phyloP scores from a whole-genome alignment of 2,888 invertebrate genomes.

The Salpingus planirostris region DNA sequence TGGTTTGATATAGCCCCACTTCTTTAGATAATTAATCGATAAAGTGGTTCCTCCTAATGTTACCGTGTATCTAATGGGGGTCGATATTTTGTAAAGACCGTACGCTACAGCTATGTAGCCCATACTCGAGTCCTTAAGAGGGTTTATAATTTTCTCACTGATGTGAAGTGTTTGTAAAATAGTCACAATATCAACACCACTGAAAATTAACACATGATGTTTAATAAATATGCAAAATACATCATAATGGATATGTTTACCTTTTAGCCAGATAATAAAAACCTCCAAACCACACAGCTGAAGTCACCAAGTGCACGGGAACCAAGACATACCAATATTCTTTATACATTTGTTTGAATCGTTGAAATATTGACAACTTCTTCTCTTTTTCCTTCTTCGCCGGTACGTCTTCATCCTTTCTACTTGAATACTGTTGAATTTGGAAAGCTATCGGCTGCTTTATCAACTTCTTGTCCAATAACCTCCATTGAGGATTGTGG shows the following conservation, averaged over 20 bases:
- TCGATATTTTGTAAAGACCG: conserved; percentile 86
- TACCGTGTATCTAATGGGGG: conserved; percentile 85
- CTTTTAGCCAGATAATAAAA: conserved; percentile 82
- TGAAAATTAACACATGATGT: too few relatives aligned
- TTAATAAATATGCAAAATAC: too few relatives aligned
- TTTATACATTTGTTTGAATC: conserved; percentile 85
- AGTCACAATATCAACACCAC: conserved; percentile 84
- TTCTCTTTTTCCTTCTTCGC: conserved; percentile 2
- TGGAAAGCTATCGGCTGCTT: too few relatives aligned
- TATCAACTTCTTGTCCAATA: too few relatives aligned
- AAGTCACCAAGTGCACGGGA: conserved; percentile 87
- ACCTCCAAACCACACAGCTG: conserved; percentile 76
- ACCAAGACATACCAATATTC: conserved; percentile 95
- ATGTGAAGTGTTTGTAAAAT: conserved; percentile 72
- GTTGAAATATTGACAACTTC: conserved; percentile 61
- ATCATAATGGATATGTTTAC: too few relatives aligned
- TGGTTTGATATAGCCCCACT: conserved; percentile 76
- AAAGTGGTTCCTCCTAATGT: conserved; percentile 84
- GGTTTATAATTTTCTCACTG: conserved; percentile 68
- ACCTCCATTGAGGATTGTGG: too few relatives aligned
- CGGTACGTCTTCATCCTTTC: too few relatives aligned
- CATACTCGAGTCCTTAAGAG: conserved; percentile 68
- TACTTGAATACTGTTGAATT: too few relatives aligned
- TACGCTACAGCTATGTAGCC: conserved; percentile 87
- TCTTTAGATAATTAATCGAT: conserved; percentile 71